Conservation (phyloP, 2,888 invertebrate species). For the Orthosia incerta region DNA sequence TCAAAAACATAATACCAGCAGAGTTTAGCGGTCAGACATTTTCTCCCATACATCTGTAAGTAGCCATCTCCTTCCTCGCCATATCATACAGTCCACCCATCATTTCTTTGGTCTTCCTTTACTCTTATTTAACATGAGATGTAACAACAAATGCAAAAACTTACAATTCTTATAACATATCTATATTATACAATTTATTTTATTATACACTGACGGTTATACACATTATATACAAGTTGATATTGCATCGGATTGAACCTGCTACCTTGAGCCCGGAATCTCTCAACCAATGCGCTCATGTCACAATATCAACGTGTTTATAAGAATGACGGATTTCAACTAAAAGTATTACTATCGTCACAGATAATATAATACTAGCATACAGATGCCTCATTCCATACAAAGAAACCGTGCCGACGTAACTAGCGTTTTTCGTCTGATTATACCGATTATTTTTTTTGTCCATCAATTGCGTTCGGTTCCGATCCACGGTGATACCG, state of each 20-base stretch:
- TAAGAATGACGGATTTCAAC: not conserved
- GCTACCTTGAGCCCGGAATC: not conserved
- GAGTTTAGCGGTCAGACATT: too few species aligned
- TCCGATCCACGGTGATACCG: too few species aligned
- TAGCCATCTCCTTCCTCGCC: too few species aligned
- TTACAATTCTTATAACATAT: not conserved
- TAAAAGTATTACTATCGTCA: not conserved
- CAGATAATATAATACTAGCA: too few species aligned
- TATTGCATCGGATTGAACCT: constrained; percentile 11
- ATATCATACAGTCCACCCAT: not conserved
- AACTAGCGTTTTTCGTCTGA: too few species aligned
- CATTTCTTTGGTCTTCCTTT: not conserved
- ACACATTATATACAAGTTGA: constrained; percentile 15
- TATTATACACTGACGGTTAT: constrained; percentile 8
- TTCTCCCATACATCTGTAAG: too few species aligned
- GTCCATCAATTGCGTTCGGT: too few species aligned
- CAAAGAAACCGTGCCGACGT: too few species aligned
- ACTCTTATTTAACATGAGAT: not conserved
- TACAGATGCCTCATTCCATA: too few species aligned
- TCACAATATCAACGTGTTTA: constrained; percentile 14
- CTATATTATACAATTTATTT: constrained; percentile 15
- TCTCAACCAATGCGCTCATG: not conserved
- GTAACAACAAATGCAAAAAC: not conserved
- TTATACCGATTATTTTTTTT: too few species aligned
- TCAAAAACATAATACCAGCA: too few species aligned